Conservation (phyloP, 2,113 vertebrate genomes). For the Hypomesus transpacificus region DNA sequence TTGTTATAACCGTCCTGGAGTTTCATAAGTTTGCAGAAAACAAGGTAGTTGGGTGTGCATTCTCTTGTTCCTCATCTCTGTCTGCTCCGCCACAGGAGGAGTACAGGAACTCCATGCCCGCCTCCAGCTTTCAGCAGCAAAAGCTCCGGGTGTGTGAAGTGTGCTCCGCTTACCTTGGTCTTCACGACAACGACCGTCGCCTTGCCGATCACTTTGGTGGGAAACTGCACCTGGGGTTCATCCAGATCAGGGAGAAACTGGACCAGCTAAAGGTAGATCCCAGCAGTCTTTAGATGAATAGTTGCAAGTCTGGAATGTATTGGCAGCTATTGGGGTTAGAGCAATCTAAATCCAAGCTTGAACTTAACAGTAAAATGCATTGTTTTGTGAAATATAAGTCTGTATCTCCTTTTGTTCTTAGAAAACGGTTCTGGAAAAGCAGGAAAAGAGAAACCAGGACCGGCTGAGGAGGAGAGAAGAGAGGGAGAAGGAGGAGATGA, state of each 20-base stretch:
- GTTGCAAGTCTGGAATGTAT: background rate
- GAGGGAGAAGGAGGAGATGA: conserved; percentile 88
- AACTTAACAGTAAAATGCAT: background rate
- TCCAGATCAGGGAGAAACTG: conserved; percentile 96
- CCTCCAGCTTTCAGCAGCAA: conserved; percentile 98
- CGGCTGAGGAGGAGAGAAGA: conserved; percentile 93
- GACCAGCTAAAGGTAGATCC: conserved; percentile 85
- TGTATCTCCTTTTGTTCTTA: conserved; percentile 48
- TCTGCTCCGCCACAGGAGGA: conserved; percentile 77
- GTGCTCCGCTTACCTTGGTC: conserved; percentile 95
- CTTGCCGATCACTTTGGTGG: conserved; percentile 98
- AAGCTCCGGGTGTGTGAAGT: conserved; percentile 97
- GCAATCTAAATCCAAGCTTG: too few relatives aligned
- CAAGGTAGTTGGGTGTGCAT: background rate
- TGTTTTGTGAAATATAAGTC: background rate
- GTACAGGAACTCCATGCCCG: conserved; percentile 98
- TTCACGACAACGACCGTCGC: conserved; percentile 96
- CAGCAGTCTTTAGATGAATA: background rate
- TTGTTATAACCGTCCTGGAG: background rate
- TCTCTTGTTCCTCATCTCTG: background rate
- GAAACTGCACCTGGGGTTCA: conserved; percentile 97
- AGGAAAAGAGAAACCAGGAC: conserved; percentile 95
- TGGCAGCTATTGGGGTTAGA: too few relatives aligned
- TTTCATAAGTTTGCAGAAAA: background rate
- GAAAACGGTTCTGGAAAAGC: conserved; percentile 97